Conservation (phyloP, 2,113 vertebrate species). For the Alaudala cheleensis region DNA sequence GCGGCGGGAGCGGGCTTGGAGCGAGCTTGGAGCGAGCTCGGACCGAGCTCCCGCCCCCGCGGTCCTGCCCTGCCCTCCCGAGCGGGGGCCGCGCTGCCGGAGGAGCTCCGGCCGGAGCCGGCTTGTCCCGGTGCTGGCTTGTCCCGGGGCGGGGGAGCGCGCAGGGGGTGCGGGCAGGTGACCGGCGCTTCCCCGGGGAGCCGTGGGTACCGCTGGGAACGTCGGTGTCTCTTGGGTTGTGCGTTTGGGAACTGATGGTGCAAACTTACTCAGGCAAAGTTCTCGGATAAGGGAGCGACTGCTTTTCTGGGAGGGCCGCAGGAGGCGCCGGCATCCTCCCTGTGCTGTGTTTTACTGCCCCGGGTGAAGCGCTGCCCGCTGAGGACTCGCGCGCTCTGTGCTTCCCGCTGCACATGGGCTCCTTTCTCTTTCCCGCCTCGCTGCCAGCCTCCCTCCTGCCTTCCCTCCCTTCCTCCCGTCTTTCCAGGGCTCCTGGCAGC, state of each 20-base stretch:
- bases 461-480: neutral
- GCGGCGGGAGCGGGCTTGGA: neutral
- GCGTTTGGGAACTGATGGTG: neutral
- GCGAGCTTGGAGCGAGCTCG: neutral
- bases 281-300: neutral
- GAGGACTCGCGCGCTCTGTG: neutral
- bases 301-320: neutral
- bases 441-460: neutral
- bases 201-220: neutral
- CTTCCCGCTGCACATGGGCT: neutral
- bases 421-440: neutral
- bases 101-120: neutral
- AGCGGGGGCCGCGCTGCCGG: neutral
- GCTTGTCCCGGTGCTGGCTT: neutral
- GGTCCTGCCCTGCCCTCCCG: neutral
- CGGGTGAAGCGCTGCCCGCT: neutral
- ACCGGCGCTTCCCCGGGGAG: neutral
- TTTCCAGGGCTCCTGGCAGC: neutral
- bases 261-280: neutral
- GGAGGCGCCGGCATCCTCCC: neutral
- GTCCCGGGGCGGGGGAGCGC: neutral
- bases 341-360: neutral
- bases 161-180: neutral
- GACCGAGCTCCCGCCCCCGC: neutral
- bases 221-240: rapidly evolving